These are phyloP conservation scores for Rhineura floridana DNA, from an alignment of 2,113 vertebrate genomes.

Conservation along the genomic window DNA sequence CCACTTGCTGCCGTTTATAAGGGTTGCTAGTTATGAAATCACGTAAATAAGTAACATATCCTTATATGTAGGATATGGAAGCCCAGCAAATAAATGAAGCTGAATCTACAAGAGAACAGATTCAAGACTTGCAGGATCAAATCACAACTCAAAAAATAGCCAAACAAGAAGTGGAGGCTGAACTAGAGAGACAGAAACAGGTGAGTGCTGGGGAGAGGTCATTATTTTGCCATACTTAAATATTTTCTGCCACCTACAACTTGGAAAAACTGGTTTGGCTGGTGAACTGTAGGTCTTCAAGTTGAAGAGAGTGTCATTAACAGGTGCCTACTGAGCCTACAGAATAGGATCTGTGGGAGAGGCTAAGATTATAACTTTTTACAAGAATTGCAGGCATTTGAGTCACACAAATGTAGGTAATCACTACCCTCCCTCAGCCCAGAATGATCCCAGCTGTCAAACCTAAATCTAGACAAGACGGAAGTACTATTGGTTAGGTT, in stretches of 20 bases:
- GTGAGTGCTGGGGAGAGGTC: constrained; percentile 63
- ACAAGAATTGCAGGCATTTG: not conserved
- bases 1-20: accelerated
- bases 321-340: not conserved
- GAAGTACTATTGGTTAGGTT: too few relatives aligned
- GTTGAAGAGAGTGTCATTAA: not conserved
- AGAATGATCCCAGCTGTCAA: not conserved
- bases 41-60: not conserved
- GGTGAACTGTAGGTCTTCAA: not conserved
- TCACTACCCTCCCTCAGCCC: not conserved
- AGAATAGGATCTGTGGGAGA: too few relatives aligned
- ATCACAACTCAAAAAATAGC: constrained; percentile 77
- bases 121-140: constrained; percentile 88
- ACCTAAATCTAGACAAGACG: not conserved
- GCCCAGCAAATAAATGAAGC: constrained; percentile 87
- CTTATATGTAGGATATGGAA: constrained; percentile 86
- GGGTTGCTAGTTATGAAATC: not conserved
- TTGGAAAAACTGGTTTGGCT: not conserved
- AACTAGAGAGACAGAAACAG: constrained; percentile 92
- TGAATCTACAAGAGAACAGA: constrained; percentile 88
- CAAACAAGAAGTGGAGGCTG: constrained; percentile 89
- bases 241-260: too few relatives aligned
- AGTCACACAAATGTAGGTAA: not conserved
- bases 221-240: not conserved
- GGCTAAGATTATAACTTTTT: not conserved